Base-by-base conservation (phyloP, 2,888 invertebrate species). In the Reticulitermes lucifugus region DNA sequence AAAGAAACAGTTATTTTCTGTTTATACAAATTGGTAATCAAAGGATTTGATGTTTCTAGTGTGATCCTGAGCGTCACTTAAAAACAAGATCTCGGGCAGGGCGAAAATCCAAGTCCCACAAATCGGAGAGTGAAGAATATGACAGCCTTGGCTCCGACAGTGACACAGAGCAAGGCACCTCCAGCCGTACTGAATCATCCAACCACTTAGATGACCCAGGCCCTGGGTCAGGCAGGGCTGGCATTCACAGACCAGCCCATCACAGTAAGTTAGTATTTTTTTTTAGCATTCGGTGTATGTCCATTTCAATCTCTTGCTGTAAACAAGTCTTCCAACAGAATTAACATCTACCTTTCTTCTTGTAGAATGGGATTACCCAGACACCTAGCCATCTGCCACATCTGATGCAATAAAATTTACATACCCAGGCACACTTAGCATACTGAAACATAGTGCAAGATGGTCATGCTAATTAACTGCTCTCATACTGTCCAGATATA, bases 261-360 rank as follows among this genome's bases (percentile, higher is more conserved):
- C 93, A 92, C 91, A 93, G 92, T 93, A 93, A 93, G 92, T 93
- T 92, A 93, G 93, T 93, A 93, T 92, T 92, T 91, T 89, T 90
- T 90, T 90, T 89, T 71, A 59, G 41, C 81, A 81, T 81, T 81
- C 81, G 25, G 3, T 43, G 46, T 77, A 35, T 73, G 55, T 55
- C 55, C 18, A 55, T 55, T 55, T 55, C 14, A 55, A 18, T 55
- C 55, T 55, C 18, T 55, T 55, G 51, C 14, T 55, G 18, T 18
- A 55, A 14, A 55, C 14, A 5, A 55, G 0, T 55, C 18, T 55
- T 55, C 55, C 18, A 55, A 18, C 18, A 55, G 14, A 55, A 12
- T 18, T 55, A 55, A 55, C 14, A 55, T 18, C 0, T 55, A 6
- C 14, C 2, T 51, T 18, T 18, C 55, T 55, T 2, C 55, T 18